Evolutionary conservation across 2,888 invertebrate genomes (phyloP), one percentile per base, ranked within the genome.

Genomic region (Thecocarcelia acutangulata): DNA sequence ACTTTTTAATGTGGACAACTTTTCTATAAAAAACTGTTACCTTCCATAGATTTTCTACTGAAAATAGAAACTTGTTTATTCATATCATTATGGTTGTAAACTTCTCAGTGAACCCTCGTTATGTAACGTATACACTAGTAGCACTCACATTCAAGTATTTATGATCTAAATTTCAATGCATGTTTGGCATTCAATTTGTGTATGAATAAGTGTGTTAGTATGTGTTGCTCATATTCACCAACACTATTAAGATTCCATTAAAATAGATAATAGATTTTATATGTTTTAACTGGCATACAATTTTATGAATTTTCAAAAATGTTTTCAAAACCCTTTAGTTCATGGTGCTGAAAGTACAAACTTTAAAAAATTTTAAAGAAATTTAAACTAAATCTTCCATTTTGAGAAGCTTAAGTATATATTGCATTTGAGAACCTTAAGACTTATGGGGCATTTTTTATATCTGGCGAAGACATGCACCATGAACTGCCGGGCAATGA

Each of bases 171-270:
- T 42, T 58, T 28, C 37, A 21, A 40, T 28, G 42, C 19, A 58
- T 42, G 21, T 54, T 73, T 64, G 37, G 37, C 15, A 56, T 73
- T 64, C 6, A 15, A 59, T 44, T 59, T 42, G 42, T 42, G 42
- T 40, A 9, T 19, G 48, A 13, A 12, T 44, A n/a, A 21, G 48
- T 70, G 15, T n/a, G 11, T 37, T 33, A 37, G 28, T 52, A 12
- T n/a, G 5, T 61, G 46, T 48, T 37, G 50, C 19, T 70, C 44
- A 73, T 54, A 46, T 24, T 64, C 64, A 56, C 37, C 21, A 46
- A 64, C 54, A 74, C 74, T 74, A 74, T 78, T 74, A 74, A 78
- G 70, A 64, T 78, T 63, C 48, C 70, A 78, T 82, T 82, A 70
- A 69, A 82, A 59, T 59, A 66, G 82, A 82, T 70, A 74, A 70